Conservation (phyloP, 1,140 invertebrate genomes). For the Prorops nasuta region DNA sequence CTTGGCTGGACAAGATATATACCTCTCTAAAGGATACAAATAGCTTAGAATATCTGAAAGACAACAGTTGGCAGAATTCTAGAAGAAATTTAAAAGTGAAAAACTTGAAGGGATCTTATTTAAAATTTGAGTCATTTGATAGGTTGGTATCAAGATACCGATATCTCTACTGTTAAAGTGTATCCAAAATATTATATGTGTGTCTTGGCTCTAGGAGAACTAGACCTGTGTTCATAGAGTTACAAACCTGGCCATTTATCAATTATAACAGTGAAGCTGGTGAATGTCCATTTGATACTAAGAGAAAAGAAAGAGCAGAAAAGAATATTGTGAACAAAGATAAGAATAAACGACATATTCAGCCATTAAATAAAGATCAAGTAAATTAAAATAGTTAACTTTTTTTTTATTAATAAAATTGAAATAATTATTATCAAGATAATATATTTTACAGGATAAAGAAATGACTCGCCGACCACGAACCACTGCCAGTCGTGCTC, state of each 20-base stretch:
- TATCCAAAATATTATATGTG: conserved; percentile 11
- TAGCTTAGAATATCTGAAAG: conserved; percentile 33
- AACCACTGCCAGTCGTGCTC: conserved; percentile 57
- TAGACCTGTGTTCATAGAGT: conserved; percentile 53
- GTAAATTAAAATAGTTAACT: conserved; percentile 14
- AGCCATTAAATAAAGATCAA: conserved; percentile 35
- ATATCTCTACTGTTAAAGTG: neutral
- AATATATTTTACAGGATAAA: conserved; percentile 36
- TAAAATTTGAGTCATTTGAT: conserved; percentile 57
- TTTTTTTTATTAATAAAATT: neutral
- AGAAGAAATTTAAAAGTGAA: conserved; percentile 46
- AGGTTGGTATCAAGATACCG: conserved; percentile 39
- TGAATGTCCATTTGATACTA: conserved; percentile 44
- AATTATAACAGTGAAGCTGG: conserved; percentile 52
- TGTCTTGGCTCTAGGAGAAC: conserved; percentile 40
- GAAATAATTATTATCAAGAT: conserved; percentile 1
- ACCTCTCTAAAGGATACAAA: conserved; percentile 39
- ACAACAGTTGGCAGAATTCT: conserved; percentile 29
- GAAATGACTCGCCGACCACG: conserved; percentile 68
- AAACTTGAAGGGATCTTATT: conserved; percentile 49
- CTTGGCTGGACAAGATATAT: conserved; percentile 52
- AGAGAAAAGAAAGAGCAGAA: conserved; percentile 29
- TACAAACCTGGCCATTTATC: conserved; percentile 52
- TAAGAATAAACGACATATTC: conserved; percentile 44
- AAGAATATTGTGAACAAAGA: conserved; percentile 29